phyloP scores from a whole-genome alignment of 2,797 vertebrate genomes.

The Macropus fuliginosus region DNA sequence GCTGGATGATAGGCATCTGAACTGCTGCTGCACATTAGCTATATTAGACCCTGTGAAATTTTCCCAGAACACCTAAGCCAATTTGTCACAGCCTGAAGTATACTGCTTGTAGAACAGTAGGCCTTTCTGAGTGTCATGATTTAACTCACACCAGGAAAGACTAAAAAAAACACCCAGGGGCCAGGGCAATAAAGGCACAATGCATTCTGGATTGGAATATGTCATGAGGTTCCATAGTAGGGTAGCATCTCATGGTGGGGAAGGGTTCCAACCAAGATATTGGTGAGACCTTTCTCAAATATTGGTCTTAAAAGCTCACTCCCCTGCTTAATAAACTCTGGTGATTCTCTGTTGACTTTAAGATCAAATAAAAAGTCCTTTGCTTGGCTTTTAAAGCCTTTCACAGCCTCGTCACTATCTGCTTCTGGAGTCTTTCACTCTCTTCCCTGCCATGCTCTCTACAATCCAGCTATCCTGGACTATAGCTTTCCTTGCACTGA shows the following conservation, averaged over 20 bases:
- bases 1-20: not conserved
- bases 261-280: not conserved
- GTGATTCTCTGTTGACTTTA: not conserved
- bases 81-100: not conserved
- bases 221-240: not conserved
- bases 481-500: not conserved
- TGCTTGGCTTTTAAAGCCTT: not conserved
- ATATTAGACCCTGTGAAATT: not conserved
- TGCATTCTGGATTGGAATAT: not conserved
- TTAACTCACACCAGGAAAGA: not conserved
- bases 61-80: not conserved
- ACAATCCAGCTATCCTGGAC: not conserved
- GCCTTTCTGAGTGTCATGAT: not conserved
- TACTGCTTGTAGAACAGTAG: not conserved
- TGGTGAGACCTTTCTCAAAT: not conserved
- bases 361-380: not conserved
- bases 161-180: not conserved
- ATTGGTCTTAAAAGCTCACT: not conserved
- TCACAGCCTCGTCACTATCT: not conserved
- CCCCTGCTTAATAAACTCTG: not conserved
- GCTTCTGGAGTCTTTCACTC: not conserved
- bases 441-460: not conserved
- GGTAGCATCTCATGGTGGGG: not conserved
- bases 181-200: not conserved
- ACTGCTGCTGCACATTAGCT: not conserved